Base-by-base conservation (phyloP, 2,888 invertebrate species). In the Stenoptilia bipunctidactyla region DNA sequence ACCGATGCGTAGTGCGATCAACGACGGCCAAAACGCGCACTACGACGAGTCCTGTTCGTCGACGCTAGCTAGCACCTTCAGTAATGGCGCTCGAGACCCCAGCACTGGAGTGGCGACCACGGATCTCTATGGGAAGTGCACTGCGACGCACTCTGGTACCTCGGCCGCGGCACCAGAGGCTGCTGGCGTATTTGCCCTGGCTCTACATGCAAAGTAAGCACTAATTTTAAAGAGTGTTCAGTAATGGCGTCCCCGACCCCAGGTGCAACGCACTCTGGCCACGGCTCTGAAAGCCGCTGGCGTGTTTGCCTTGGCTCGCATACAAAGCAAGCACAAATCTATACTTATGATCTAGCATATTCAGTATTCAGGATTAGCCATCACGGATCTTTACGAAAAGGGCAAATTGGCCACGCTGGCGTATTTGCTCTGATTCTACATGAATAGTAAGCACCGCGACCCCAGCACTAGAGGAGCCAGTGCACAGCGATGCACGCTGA, bases 1-100 rank as follows among this genome's bases (percentile, higher is more conserved):
- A n/a, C n/a, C n/a, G n/a, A n/a, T n/a, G n/a, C 9, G 3, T 61
- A 85, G 98, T 49, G 99, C 99, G 45, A 99, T 99, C 61, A 99
- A 99, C 79, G 98, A 98, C 70, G 99, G 99, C 0, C 97, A 98
- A 72, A 99, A 99, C 67, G 99, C 99, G 1, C 98, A 98, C 76
- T 99, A 99, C 73, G 99, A 99, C 64, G 99, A 99, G 75, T 97
- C 97, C 51, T 99, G 99, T 71, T 98, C 98, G 13, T 98, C 98
- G 12, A 99, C 99, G 0, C 84, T 99, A 34, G 98, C 99, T 0
- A 97, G 97, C 41, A 99, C 99, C 1, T 99, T 99, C 86, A 98
- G 98, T 76, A 99, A 99, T 68, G 99, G 99, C 6, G 97, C 97
- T 27, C 92, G 96, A 57, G 96, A 97, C 72, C 97, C 96, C 1